phyloP scores from a whole-genome alignment of 2,113 vertebrate genomes.

The Cynopterus brachyotis region DNA sequence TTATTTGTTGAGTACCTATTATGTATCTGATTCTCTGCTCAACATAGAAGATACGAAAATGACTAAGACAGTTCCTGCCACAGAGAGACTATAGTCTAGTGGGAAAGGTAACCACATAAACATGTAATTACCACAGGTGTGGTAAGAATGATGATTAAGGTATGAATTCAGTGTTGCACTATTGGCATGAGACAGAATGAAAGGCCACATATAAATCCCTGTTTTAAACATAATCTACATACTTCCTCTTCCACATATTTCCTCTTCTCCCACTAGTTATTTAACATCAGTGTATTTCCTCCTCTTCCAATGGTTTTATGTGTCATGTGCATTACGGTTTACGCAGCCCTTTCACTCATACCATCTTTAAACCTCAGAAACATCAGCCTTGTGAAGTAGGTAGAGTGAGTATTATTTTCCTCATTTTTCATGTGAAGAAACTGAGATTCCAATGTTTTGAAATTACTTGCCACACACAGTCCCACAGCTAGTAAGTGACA shows the following conservation, averaged over 20 bases:
- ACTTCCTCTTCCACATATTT: background rate
- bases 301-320: background rate
- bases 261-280: background rate
- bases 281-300: background rate
- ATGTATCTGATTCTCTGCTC: background rate
- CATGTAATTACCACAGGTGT: background rate
- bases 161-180: too few species aligned
- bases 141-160: background rate
- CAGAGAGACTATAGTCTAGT: background rate
- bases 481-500: background rate
- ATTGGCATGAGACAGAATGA: background rate
- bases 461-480: background rate
- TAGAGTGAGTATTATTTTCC: too few species aligned
- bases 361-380: background rate
- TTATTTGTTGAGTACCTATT: background rate
- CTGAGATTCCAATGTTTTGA: background rate
- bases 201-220: accelerated
- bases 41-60: background rate
- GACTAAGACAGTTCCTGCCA: background rate
- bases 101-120: background rate
- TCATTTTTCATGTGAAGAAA: background rate
- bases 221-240: background rate
- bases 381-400: background rate
- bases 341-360: background rate
- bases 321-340: background rate